Conservation (phyloP, 2,113 vertebrate genomes). For the Perca flavescens region DNA sequence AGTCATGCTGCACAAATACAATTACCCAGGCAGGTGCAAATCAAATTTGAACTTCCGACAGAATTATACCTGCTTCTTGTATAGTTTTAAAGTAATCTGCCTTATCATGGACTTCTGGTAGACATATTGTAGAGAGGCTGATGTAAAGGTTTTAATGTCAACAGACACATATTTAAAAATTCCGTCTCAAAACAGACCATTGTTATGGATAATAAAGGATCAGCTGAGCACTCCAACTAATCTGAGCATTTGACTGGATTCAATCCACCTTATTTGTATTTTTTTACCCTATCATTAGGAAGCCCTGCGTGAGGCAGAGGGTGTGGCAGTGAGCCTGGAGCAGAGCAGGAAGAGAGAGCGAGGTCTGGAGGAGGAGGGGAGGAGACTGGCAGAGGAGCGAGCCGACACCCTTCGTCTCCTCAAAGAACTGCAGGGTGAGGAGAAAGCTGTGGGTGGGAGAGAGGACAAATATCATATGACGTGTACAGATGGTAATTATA, state of each 20-base stretch:
- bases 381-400: constrained; percentile 77
- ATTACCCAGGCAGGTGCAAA: not conserved
- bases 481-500: not conserved
- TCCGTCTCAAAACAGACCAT: not conserved
- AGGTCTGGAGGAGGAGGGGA: constrained; percentile 82
- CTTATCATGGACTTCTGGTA: not conserved
- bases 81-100: not conserved
- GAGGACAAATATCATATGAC: not conserved
- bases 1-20: not conserved
- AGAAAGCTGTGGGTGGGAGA: not conserved
- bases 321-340: constrained; percentile 75
- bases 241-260: constrained; percentile 12
- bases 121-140: not conserved
- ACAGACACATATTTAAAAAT: not conserved
- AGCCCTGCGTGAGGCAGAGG: constrained; percentile 74
- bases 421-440: constrained; percentile 83
- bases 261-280: constrained; percentile 20
- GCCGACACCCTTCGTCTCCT: constrained; percentile 77
- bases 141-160: not conserved
- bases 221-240: not conserved
- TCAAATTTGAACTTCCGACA: not conserved
- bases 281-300: constrained; percentile 72
- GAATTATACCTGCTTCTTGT: not conserved
- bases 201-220: not conserved
- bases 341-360: constrained; percentile 81